Evolutionary conservation across 2,113 vertebrate species (phyloP), one percentile per base, ranked within the genome.

Genomic region (Xenus cinereus): DNA sequence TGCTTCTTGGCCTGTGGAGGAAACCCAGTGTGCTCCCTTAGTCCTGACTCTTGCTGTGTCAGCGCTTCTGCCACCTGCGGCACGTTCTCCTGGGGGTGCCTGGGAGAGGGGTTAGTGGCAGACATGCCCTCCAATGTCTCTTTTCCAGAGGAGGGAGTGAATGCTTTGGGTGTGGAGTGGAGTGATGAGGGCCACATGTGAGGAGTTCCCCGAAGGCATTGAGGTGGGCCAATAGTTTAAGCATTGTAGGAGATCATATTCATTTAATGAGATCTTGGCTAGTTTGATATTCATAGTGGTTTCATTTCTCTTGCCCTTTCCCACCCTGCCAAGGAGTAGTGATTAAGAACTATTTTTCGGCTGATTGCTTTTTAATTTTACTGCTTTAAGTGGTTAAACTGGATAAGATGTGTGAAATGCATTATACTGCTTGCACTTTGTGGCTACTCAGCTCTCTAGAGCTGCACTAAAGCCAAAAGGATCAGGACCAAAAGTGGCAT

Each of bases 301-400:
- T 96, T 96, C 17, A 12, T 92, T 89, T 80, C 62, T 81, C 48
- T 82, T 87, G 62, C 32, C 16, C 75, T 96, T 96, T 92, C 91
- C 89, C 90, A 95, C 69, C 68, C 77, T 91, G 46, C 56, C 63
- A 84, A 90, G 75, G 20, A 63, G 20, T 22, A 62, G 62, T 39
- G 77, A 95, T 92, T 92, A 96, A 92, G 73, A 84, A 68, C 43
- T 80, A 26, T 23, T 77, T 91, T 90, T 87, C 82, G 6, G n/a
- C 23, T 89, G 84, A 96, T 95, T 94, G 62, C 66, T 94, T 91
- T 96, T 96, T 96, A 91, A 96, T 97, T 94, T 91, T 78, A 37
- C 45, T 7, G 28, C 62, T 93, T 87, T 35, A 69, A 82, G 84
- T 79, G 81, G 69, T 76, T 68, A 94, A 90, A 90, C 69, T 41